Evolutionary conservation across 2,888 invertebrate species (phyloP), one percentile per base, ranked within the genome.

Genomic region (Arrhopalites spinosus): DNA sequence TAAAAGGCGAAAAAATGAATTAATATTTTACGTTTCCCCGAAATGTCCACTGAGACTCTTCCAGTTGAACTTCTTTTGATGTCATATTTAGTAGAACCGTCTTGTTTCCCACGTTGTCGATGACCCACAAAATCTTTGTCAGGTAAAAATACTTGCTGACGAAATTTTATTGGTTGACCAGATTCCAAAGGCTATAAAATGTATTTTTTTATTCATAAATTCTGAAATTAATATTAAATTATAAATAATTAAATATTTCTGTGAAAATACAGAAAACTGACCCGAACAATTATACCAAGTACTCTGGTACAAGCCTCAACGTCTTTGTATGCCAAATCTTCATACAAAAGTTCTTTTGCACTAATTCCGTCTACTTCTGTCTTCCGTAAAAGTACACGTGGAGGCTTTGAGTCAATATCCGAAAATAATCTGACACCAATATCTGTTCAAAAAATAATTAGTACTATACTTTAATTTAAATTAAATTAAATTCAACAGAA

Each of bases 281-380:
- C 71, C 25, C 71, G 36, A 61, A 71, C 71, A 25, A 71, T 36
- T 7, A 36, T 61, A 2, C 29, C 77, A 30, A 27, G 13, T 0
- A 77, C 70, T 23, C 61, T 61, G 0, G 63, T 74, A n/a, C 77
- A 77, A 17, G 43, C 66, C 63, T 75, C 74, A 15, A 20, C 47
- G 2, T 43, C 72, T 20, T 25, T 23, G 23, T 30, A 45, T 2
- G 45, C n/a, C 7, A 59, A 25, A 20, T 59, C 23, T 61, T 71
- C 8, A n/a, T 71, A 71, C 1, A 13, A 25, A 1, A 61, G 13
- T 25, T 61, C 61, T 20, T 20, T 59, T 7, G 13, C 15, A 5
- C 36, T 1, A 17, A 7, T n/a, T n/a, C 15, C 47, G n/a, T 11
- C 36, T 11, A 20, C 15, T 25, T 23, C 8, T 8, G 59, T 7